Percentiles rank a stretch among this genome's conserved stretches.
phyloP scores from a whole-genome alignment of 2,888 invertebrate genomes.

The Nasonia oneida region DNA sequence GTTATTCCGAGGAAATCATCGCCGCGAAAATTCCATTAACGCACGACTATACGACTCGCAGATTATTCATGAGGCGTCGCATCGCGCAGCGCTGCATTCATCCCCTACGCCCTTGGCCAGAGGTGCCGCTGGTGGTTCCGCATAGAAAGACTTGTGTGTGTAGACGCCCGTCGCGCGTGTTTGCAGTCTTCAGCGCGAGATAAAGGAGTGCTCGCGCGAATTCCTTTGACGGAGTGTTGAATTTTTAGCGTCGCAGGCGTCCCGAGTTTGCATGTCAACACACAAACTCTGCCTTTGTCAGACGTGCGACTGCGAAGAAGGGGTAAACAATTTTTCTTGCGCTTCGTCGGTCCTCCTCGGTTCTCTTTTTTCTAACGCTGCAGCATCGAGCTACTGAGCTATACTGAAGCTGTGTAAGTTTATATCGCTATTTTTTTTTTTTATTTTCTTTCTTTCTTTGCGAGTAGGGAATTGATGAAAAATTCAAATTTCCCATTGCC shows the following conservation, averaged over 20 bases:
- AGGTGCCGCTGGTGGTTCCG: neutral
- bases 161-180: neutral
- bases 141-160: neutral
- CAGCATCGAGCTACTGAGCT: neutral
- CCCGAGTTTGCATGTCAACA: conserved; percentile 41
- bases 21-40: neutral
- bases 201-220: conserved; percentile 36
- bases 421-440: too few species aligned
- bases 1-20: neutral
- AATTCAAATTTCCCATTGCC: neutral
- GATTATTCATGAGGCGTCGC: neutral
- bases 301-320: neutral
- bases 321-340: conserved; percentile 51
- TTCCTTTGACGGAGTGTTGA: conserved; percentile 20
- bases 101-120: neutral
- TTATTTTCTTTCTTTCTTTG: neutral
- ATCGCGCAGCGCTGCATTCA: neutral
- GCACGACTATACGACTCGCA: neutral
- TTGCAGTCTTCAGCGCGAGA: neutral
- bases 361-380: neutral
- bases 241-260: neutral
- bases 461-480: neutral
- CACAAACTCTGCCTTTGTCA: conserved; percentile 1
- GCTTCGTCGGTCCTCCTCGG: neutral
- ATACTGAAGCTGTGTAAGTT: neutral